Conservation (phyloP, 2,888 invertebrate genomes). For the Drosophila aldrichi region DNA sequence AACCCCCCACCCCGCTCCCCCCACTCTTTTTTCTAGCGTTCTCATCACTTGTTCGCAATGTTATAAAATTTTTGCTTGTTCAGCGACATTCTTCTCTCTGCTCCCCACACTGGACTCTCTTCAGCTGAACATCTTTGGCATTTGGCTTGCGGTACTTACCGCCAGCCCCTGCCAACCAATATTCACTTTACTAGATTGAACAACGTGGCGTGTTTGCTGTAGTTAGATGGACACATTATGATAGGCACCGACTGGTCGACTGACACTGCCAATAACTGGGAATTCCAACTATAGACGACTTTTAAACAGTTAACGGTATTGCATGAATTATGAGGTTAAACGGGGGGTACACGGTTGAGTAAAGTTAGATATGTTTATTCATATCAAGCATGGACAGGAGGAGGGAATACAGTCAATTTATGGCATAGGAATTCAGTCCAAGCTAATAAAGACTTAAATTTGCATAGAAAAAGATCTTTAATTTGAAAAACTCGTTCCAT, state of each 20-base stretch:
- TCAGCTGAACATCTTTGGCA: constrained; percentile 58
- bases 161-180: constrained; percentile 20
- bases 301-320: constrained; percentile 5
- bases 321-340: constrained; percentile 4
- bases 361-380: neutral
- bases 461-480: neutral
- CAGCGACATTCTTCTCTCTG: constrained; percentile 65
- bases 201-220: constrained; percentile 54
- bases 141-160: constrained; percentile 69
- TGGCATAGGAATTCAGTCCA: neutral
- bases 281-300: constrained; percentile 3
- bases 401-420: neutral
- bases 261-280: constrained; percentile 38
- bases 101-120: constrained; percentile 12
- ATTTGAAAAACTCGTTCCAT: neutral
- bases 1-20: too few relatives aligned
- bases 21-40: neutral
- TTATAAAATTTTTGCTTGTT: constrained; percentile 78
- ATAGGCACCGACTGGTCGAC: constrained; percentile 31
- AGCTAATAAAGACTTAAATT: neutral
- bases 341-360: neutral
- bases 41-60: constrained; percentile 66
- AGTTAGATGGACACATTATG: constrained; percentile 57
- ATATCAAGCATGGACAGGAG: too few relatives aligned
- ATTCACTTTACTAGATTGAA: constrained; percentile 71